Evolutionary conservation across 2,113 vertebrate species (phyloP), one percentile per base, ranked within the genome.

Genomic region (Erpornis zantholeuca): DNA sequence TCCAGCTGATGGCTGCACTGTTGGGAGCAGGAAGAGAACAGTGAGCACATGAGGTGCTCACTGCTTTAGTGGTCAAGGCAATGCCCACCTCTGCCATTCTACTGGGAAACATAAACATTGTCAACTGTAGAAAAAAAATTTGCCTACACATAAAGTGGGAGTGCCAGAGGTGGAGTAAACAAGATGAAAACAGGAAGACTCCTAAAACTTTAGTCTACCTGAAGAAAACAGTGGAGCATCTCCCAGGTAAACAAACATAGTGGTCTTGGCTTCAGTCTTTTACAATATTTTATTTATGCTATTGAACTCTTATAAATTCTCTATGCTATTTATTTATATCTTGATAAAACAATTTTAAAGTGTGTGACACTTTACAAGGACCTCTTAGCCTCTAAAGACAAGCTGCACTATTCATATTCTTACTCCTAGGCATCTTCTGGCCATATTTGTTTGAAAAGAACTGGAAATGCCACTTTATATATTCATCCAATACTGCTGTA

Each of bases 381-480:
- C 28, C 49, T 80, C 61, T 53, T 63, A 47, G 7, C 47, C 45
- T 80, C 75, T 59, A 31, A 70, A 86, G 68, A 80, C 24, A 60
- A 77, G 68, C 59, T 64, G n/a, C 28, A 73, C 68, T 71, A 64
- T 78, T 69, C 36, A 56, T 38, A 38, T 49, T 73, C 64, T 86
- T 66, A 81, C 75, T 85, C 33, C 61, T 63, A 68, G 85, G 54
- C 60, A 93, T 29, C 10, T 82, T 73, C n/a, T 84, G 76, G 69
- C 35, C 49, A 22, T 50, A 53, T 45, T 56, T 90, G 22, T 66
- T 78, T 63, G 33, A 66, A 66, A 88, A 77, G 42, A 44, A 40
- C 1, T 50, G 83, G 77, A 95, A 97, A 95, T 96, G 87, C 90
- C 93, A 94, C 91, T 97, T 96, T 83, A 85, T 68, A 65, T 89